Conservation (phyloP, 2,797 vertebrate species). For the Dermochelys coriacea region DNA sequence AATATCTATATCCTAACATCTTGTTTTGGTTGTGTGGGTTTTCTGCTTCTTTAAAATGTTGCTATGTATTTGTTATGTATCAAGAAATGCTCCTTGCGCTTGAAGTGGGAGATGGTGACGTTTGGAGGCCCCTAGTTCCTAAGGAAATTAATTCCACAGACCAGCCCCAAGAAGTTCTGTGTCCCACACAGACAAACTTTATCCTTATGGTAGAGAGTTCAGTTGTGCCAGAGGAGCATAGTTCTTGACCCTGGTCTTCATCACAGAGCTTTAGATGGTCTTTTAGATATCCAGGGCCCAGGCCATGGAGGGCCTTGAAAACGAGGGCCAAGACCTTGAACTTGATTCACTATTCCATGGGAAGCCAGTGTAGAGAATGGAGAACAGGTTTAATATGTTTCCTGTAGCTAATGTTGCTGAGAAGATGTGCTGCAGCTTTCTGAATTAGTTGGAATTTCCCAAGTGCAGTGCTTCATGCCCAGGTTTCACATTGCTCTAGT, state of each 20-base stretch:
- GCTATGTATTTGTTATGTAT: not conserved
- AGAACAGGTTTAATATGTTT: not conserved
- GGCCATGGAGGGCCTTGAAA: not conserved
- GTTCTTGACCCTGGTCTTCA: too few species aligned
- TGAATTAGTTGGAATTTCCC: not conserved
- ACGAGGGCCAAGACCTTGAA: not conserved
- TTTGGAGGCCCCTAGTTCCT: not conserved
- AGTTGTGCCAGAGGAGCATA: too few species aligned
- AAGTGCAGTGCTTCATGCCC: too few species aligned
- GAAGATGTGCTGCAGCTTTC: not conserved
- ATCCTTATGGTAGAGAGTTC: not conserved
- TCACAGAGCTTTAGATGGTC: not conserved
- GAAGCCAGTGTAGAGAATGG: not conserved
- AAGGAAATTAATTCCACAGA: not conserved
- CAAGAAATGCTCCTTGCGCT: not conserved
- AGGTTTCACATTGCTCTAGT: not conserved
- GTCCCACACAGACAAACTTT: not conserved
- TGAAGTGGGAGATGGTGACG: not conserved
- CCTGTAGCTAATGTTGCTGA: not conserved
- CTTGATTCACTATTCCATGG: not conserved
- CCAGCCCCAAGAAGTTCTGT: not conserved
- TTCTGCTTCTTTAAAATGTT: not conserved
- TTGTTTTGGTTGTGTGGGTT: not conserved
- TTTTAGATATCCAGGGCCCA: not conserved
- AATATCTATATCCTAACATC: too few species aligned